Percentiles rank a stretch among this genome's conserved stretches.
Conservation (phyloP, 2,888 invertebrate genomes). For the Eristalis intricaria region DNA sequence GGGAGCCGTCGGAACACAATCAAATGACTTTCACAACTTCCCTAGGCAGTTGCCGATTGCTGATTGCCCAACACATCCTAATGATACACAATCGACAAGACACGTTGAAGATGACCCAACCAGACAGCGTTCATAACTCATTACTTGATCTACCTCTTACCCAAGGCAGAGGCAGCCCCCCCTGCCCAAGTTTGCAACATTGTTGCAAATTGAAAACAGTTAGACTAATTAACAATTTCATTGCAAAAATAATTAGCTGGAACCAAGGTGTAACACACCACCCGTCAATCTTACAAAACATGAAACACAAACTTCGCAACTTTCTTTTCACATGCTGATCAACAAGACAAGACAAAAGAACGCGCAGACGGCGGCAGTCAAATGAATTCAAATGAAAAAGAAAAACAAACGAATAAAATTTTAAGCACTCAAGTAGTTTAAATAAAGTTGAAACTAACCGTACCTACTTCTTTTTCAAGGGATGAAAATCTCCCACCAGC, state of each 20-base stretch:
- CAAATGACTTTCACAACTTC: not conserved
- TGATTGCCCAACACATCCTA: not conserved
- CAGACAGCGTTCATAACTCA: not conserved
- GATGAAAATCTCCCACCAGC: conserved; percentile 76
- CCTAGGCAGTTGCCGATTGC: not conserved
- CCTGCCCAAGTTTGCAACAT: not conserved
- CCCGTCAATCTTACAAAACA: conserved; percentile 41
- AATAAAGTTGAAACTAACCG: conserved; percentile 72
- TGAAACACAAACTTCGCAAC: conserved; percentile 26
- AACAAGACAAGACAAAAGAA: not conserved
- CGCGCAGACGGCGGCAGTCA: not conserved
- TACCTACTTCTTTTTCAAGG: conserved; percentile 81
- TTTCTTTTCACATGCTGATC: conserved; percentile 45
- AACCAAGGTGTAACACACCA: not conserved
- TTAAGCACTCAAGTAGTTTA: not conserved
- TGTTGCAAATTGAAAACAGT: conserved; percentile 12
- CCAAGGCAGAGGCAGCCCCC: not conserved
- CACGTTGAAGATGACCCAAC: conserved; percentile 6
- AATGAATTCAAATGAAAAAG: not conserved
- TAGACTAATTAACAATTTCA: conserved; percentile 36
- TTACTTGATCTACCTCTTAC: conserved; percentile 8
- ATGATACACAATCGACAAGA: not conserved
- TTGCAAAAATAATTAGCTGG: conserved; percentile 19
- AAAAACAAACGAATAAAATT: not conserved
- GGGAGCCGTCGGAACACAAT: not conserved